Conservation (phyloP, 2,888 invertebrate species). For the Nomada goodeniana region DNA sequence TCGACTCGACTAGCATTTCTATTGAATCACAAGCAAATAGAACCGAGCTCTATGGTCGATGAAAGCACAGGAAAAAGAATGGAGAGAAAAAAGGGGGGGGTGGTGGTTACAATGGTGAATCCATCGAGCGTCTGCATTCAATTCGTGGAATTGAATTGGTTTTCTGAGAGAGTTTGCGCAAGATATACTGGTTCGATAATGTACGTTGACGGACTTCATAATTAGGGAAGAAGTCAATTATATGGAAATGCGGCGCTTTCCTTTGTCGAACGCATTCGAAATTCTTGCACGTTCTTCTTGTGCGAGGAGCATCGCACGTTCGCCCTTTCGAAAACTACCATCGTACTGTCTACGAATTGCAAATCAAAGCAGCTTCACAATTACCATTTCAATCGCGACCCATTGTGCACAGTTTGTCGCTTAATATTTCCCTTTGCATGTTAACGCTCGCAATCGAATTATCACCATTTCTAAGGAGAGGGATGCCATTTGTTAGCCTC, state of each 20-base stretch:
- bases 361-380: conserved; percentile 15
- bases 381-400: conserved; percentile 17
- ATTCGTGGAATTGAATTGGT: conserved; percentile 54
- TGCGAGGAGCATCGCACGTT: conserved; percentile 12
- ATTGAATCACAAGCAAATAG: conserved; percentile 33
- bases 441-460: not conserved
- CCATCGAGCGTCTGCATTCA: conserved; percentile 48
- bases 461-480: no score
- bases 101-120: conserved; percentile 49
- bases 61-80: conserved; percentile 18
- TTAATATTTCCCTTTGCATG: not conserved
- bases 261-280: conserved; percentile 41
- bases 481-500: no score
- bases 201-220: conserved; percentile 61
- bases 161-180: conserved; percentile 40
- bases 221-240: conserved; percentile 63
- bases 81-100: conserved; percentile 9
- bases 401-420: not conserved
- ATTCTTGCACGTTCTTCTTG: conserved; percentile 45
- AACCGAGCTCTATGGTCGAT: conserved; percentile 24
- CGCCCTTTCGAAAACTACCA: conserved; percentile 9
- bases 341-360: conserved; percentile 1
- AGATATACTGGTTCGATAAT: conserved; percentile 59
- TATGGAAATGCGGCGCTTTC: conserved; percentile 47
- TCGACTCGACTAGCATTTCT: conserved; percentile 23